phyloP scores from a whole-genome alignment of 2,888 invertebrate genomes.

The Boloria euphrosyne region DNA sequence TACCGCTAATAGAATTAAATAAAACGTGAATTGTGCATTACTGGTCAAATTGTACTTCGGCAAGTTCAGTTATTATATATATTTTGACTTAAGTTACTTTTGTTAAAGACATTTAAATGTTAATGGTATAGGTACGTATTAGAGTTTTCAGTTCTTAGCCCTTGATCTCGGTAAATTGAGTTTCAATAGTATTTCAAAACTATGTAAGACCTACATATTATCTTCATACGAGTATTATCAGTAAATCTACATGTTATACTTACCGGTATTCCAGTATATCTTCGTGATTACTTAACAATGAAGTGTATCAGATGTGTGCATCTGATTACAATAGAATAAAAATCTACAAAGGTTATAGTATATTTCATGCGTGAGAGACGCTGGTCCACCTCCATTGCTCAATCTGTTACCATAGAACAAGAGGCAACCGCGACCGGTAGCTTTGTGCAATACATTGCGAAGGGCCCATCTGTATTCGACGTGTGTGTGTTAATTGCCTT shows the following conservation, averaged over 20 bases:
- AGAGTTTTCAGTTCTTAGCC: too few relatives aligned
- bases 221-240: conserved; percentile 3
- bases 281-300: conserved; percentile 11
- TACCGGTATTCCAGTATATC: background rate
- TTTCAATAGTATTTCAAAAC: background rate
- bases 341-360: conserved; percentile 34
- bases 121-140: too few relatives aligned
- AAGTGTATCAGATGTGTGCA: conserved; percentile 14
- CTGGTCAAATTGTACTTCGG: background rate
- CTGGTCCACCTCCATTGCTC: conserved; percentile 32
- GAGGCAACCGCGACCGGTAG: conserved; percentile 37
- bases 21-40: conserved; percentile 16
- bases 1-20: conserved; percentile 22
- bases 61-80: background rate
- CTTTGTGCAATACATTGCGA: conserved; percentile 40
- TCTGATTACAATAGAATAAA: conserved; percentile 30
- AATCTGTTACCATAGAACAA: conserved; percentile 30
- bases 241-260: background rate
- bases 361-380: conserved; percentile 36
- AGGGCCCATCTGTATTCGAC: conserved; percentile 35
- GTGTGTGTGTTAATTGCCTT: conserved; percentile 15
- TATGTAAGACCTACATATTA: too few relatives aligned
- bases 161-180: too few relatives aligned
- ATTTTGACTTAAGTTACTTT: background rate
- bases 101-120: too few relatives aligned